Conservation (phyloP, 2,888 invertebrate species). For the Drosophila dives region DNA sequence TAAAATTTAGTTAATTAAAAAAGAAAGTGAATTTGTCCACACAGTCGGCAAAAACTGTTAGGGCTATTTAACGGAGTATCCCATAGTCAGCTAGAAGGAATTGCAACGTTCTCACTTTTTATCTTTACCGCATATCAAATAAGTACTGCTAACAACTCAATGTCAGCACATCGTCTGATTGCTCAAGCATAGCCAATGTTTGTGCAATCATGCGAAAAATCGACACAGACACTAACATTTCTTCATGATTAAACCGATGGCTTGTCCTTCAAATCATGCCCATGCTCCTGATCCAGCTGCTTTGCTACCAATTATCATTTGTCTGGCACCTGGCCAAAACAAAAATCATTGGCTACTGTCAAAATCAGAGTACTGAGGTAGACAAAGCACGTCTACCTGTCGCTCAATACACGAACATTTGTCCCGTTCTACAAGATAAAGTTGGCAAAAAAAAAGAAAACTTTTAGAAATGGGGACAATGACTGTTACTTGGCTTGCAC, state of each 20-base stretch:
- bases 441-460: slow-evolving; percentile 17
- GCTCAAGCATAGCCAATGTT: slow-evolving; percentile 41
- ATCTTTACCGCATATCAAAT: slow-evolving; percentile 25
- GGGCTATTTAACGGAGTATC: not conserved
- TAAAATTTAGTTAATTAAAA: not conserved
- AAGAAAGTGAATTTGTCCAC: not conserved
- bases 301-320: slow-evolving; percentile 51
- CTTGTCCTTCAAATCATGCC: slow-evolving; percentile 10
- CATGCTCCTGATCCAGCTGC: not conserved
- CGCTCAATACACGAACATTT: slow-evolving; percentile 42
- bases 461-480: slow-evolving; percentile 37
- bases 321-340: slow-evolving; percentile 59
- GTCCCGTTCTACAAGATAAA: slow-evolving; percentile 17
- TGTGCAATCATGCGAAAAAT: slow-evolving; percentile 47
- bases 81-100: not conserved
- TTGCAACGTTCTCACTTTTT: not conserved
- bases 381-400: slow-evolving; percentile 55
- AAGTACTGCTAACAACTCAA: slow-evolving; percentile 43
- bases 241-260: slow-evolving; percentile 52
- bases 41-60: not conserved
- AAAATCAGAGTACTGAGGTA: slow-evolving; percentile 57
- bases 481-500: slow-evolving; percentile 49
- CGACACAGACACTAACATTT: slow-evolving; percentile 45
- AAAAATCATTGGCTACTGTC: slow-evolving; percentile 49
- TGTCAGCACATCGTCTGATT: slow-evolving; percentile 47